A percentile compares a stretch with the other conserved stretches of the same genome.
Evolutionary conservation across 2,113 vertebrate genomes (phyloP).

Genomic region (Sinocyclocheilus anshuiensis): DNA sequence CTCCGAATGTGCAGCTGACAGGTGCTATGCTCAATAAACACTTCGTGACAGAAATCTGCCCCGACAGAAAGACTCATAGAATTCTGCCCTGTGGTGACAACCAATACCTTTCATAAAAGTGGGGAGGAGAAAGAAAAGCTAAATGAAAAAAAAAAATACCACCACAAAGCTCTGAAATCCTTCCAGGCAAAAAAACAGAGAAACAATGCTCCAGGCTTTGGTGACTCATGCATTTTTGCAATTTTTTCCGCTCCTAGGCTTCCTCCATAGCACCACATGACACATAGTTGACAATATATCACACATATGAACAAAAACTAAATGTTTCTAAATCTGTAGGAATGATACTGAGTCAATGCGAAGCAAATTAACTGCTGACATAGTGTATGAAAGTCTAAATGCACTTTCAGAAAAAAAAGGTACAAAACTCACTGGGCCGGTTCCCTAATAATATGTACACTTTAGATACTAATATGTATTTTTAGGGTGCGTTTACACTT

Average conservation of each 20-base stretch:
- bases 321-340: background rate
- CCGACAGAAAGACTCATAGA: slow-evolving; percentile 50
- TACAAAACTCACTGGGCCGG: no score
- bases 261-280: background rate
- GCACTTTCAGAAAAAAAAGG: background rate
- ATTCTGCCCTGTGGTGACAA: slow-evolving; percentile 33
- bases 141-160: slow-evolving; percentile 41
- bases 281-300: background rate
- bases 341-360: background rate
- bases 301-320: background rate
- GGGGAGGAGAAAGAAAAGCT: slow-evolving; percentile 22
- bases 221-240: slow-evolving; percentile 22
- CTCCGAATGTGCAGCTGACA: slow-evolving; percentile 56
- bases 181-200: slow-evolving; percentile 19
- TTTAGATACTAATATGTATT: no score
- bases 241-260: background rate
- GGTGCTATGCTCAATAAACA: slow-evolving; percentile 62
- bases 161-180: slow-evolving; percentile 12
- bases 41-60: slow-evolving; percentile 55
- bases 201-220: slow-evolving; percentile 28
- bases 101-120: slow-evolving; percentile 31
- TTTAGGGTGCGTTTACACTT: no score
- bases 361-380: background rate
- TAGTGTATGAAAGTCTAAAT: background rate
- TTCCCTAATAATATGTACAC: no score